Evolutionary conservation across 2,888 invertebrate genomes (phyloP), one percentile per base, ranked within the genome.

Genomic region (Digitonthophagus gazella): DNA sequence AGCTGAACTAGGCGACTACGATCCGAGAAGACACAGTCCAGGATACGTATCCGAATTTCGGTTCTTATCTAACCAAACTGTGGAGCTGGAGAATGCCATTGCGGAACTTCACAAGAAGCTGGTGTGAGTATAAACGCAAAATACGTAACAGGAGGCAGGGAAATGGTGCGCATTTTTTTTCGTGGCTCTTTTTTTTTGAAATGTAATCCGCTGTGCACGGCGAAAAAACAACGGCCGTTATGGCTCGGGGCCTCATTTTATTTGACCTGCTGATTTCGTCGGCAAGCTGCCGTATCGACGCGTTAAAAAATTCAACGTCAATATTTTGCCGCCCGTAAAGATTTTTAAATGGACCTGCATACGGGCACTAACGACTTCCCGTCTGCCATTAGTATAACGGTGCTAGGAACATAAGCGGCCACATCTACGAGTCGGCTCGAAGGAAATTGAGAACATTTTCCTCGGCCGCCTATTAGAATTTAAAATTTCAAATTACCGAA

Each of bases 1-100:
- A 97, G 97, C 97, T 79, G 97, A 98, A 86, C 85, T 97, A 71
- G 97, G 97, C 1, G 97, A 97, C 86, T 97, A 92, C 83, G 97
- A 97, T 83, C 90, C 92, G 22, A 87, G 95, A 75, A 86, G 95
- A 69, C 96, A 97, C 82, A 91, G 91, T 28, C 88, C 90, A 18
- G 96, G 96, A 67, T 98, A 98, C 83, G 93, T 97, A 73, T 94
- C 96, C 8, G 97, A 98, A 86, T 97, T 98, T 84, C 90, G 96
- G 72, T 91, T 97, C 81, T 86, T 96, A 76, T 91, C 96, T 64
- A 96, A 95, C 83, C 97, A 98, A 85, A 95, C 95, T 67, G 89
- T 92, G 55, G 96, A 96, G 81, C 85, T 97, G 77, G 97, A 98
- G 84, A 86, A 89, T 67, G 88, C 93, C 76, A 95, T 97, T 74